Evolutionary conservation across 1,140 invertebrate genomes (phyloP), one percentile per base, ranked within the genome.

Genomic region (Euwallacea similis): DNA sequence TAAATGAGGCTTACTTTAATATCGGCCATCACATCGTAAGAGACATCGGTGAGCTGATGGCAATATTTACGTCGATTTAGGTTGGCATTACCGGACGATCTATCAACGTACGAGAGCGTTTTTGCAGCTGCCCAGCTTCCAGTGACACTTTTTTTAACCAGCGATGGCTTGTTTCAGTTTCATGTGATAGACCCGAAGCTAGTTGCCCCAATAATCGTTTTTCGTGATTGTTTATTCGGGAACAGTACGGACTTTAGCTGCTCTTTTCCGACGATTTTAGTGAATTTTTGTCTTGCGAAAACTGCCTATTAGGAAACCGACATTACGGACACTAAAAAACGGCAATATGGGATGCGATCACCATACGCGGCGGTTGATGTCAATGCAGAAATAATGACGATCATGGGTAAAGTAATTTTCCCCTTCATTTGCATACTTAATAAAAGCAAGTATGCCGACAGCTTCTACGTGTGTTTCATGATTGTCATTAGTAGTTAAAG

Each of bases 331-430:
- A 56, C 8, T 72, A 46, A 60, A 56, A 81, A 81, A 80, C 75
- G 73, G 78, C 79, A 81, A 81, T 81, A 81, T 81, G 76, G 21
- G 21, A 76, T 76, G 77, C 74, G 76, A 72, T 67, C 71, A 68
- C 53, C 71, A 64, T 54, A 76, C 65, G 65, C 75, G 73, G 77
- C 75, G 68, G 73, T 64, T 71, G 79, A 81, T 81, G 80, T 81
- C 81, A 81, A 82, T 82, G 81, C 72, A 77, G 76, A 82, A 82
- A 82, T 82, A 81, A 82, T 82, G 81, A 82, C 80, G 79, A 82
- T 80, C 80, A 81, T 82, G 79, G 81, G 79, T 82, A 82, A 82
- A 82, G 81, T 82, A 82, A 82, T 82, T 82, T 82, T 81, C 80
- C 75, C 80, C 78, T 76, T 81, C 80, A 82, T 82, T 81, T 82